Conservation (phyloP, 2,888 invertebrate species). For the Epiblema foenella region DNA sequence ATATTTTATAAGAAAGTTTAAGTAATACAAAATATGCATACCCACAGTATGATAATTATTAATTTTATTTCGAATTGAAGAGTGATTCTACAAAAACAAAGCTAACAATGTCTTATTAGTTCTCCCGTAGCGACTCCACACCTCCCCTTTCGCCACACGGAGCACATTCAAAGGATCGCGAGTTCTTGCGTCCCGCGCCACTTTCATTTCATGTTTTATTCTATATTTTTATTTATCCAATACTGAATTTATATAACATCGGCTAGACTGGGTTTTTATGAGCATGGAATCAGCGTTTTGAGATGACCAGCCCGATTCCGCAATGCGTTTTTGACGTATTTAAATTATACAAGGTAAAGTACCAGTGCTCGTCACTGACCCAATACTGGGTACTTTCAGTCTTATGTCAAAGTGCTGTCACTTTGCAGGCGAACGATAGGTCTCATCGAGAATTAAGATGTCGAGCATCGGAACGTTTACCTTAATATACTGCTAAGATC, state of each 20-base stretch:
- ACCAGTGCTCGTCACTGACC: too few relatives aligned
- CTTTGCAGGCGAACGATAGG: too few relatives aligned
- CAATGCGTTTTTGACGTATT: neutral
- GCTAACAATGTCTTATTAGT: neutral
- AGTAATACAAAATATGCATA: too few relatives aligned
- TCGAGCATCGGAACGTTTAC: too few relatives aligned
- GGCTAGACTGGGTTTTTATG: constrained; percentile 74
- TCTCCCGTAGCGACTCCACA: constrained; percentile 53
- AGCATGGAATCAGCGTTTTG: constrained; percentile 59
- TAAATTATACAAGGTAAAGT: neutral
- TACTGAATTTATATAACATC: constrained; percentile 77
- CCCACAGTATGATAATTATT: too few relatives aligned
- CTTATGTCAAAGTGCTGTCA: too few relatives aligned
- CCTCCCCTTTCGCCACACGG: constrained; percentile 56
- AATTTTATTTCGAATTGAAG: too few relatives aligned
- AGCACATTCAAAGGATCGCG: constrained; percentile 81
- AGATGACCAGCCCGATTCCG: constrained; percentile 45
- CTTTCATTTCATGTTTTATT: constrained; percentile 83
- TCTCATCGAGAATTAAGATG: too few relatives aligned
- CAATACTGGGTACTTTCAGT: too few relatives aligned
- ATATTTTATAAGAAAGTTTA: too few relatives aligned
- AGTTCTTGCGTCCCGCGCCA: constrained; percentile 80
- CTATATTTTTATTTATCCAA: constrained; percentile 81
- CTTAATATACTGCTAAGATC: too few relatives aligned
- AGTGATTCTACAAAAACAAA: neutral